Evolutionary conservation across 2,888 invertebrate genomes (phyloP), one percentile per base, ranked within the genome.

Genomic region (Silvanus unidentatus): DNA sequence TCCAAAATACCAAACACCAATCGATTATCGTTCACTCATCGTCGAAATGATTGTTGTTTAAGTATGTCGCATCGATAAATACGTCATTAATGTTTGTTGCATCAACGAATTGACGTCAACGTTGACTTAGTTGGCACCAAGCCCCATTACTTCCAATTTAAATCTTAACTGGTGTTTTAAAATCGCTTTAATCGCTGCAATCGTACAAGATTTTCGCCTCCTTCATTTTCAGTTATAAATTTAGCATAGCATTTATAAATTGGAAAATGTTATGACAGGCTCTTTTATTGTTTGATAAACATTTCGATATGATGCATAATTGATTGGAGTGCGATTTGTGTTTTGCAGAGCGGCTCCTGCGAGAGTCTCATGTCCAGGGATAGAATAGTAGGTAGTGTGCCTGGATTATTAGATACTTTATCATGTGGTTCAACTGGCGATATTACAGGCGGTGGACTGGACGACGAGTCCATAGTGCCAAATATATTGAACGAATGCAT

Each of bases 401-500:
- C 69, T 45, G 77, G 71, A 13, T 66, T 64, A 47, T 69, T 65
- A 47, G 76, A 70, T 54, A 62, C 68, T 11, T 51, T 75, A 10
- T 73, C 74, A 11, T 69, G 70, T 48, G 66, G 69, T 58, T 72
- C 73, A 1, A 63, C 70, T 4, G 61, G 65, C 9, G 72, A 73
- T 54, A 72, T 77, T 1, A 73, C 74, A 1, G 70, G 70, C 1
- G 75, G 73, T 0, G 54, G 63, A 9, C 54, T 56, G 39, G 69
- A 66, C 44, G 69, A 68, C 69, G 79, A 55, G 48, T 75, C 77
- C 2, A 74, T 78, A 45, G 86, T 94, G 11, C 94, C 94, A 0
- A 78, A 79, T 16, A 77, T 95, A 53, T 83, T 94, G 30, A 77
- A 77, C 45, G 82, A 84, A 51, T 94, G 94, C 66, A 82, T 92